These are phyloP conservation scores for Motacilla alba DNA, from an alignment of 2,113 vertebrate species.

Conservation along the genomic window DNA sequence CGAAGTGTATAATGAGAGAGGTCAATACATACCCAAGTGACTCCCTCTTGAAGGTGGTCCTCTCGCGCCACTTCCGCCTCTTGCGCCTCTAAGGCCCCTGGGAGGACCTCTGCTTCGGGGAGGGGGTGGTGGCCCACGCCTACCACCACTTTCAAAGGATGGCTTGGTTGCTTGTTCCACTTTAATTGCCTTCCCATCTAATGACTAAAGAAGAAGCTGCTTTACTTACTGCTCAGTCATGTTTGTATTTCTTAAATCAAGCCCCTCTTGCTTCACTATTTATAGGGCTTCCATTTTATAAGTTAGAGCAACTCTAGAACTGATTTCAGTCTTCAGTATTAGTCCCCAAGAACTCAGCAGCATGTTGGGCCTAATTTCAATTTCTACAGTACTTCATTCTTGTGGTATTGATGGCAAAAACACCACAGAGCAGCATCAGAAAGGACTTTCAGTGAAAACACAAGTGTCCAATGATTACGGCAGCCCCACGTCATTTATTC, in stretches of 20 bases:
- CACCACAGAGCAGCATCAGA: constrained; percentile 55
- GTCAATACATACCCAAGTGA: constrained; percentile 77
- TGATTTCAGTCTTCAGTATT: constrained; percentile 60
- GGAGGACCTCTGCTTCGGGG: constrained; percentile 88
- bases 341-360: constrained; percentile 58
- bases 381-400: constrained; percentile 56
- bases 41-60: constrained; percentile 89
- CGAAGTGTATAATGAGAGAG: constrained; percentile 62
- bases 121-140: constrained; percentile 86
- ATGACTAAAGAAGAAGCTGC: constrained; percentile 77
- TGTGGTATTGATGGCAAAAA: constrained; percentile 48
- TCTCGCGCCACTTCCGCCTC: constrained; percentile 86
- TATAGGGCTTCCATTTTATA: constrained; percentile 49
- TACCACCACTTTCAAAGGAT: constrained; percentile 87
- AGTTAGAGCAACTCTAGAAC: constrained; percentile 63
- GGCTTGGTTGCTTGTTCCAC: constrained; percentile 98
- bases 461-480: constrained; percentile 53
- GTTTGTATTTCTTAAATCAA: constrained; percentile 56
- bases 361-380: constrained; percentile 50
- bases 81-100: constrained; percentile 86
- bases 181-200: constrained; percentile 97
- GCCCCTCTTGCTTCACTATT: constrained; percentile 53
- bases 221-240: constrained; percentile 61
- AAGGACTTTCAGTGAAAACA: constrained; percentile 41
- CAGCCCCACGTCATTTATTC: constrained; percentile 59